Evolutionary conservation across 2,113 vertebrate species (phyloP).

Genomic region (Hyperoodon ampullatus): DNA sequence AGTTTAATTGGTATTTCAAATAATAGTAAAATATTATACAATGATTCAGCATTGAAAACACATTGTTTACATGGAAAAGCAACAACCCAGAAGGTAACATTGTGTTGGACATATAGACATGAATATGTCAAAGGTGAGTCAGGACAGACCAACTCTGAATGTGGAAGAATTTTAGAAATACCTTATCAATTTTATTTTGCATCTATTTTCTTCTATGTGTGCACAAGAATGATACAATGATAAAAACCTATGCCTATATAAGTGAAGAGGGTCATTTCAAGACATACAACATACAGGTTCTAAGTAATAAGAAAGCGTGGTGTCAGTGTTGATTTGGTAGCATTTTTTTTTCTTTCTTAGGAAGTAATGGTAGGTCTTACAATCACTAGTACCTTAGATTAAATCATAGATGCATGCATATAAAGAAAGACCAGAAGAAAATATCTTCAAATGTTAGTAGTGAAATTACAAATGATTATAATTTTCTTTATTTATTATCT

Average conservation of each 20-base stretch:
- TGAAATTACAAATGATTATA: background rate
- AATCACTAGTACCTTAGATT: background rate
- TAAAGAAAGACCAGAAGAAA: background rate
- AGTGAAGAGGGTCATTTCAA: background rate
- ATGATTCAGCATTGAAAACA: background rate
- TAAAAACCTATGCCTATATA: background rate
- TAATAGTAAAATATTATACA: background rate
- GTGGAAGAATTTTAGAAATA: background rate
- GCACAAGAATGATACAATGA: background rate
- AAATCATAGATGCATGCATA: background rate
- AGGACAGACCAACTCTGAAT: background rate
- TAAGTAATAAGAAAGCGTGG: background rate
- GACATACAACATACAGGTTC: background rate
- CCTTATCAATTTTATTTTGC: background rate
- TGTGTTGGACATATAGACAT: background rate
- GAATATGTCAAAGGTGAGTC: too few relatives aligned
- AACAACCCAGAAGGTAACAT: background rate
- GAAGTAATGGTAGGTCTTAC: background rate
- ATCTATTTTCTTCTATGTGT: background rate
- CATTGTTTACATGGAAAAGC: background rate
- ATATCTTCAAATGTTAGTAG: background rate
- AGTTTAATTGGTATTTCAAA: background rate
- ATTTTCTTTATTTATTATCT: background rate
- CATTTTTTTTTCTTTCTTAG: background rate
- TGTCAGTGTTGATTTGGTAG: background rate